These are phyloP conservation scores for Pandemis heparana DNA, from an alignment of 2,888 invertebrate genomes.

Conservation along the genomic window DNA sequence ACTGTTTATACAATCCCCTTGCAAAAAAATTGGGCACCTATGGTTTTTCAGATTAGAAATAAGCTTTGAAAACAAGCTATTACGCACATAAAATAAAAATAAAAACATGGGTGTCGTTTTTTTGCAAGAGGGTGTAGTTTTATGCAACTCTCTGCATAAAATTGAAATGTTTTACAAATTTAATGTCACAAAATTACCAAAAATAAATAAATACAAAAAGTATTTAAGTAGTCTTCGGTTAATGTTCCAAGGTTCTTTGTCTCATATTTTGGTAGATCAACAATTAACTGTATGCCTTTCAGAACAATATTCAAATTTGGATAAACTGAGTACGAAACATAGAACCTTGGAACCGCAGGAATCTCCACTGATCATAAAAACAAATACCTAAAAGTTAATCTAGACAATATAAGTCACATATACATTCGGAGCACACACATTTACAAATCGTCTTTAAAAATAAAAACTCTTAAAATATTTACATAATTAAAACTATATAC, in stretches of 20 bases:
- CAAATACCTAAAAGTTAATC: constrained; percentile 49
- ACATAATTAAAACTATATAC: constrained; percentile 61
- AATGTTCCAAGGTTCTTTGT: background rate
- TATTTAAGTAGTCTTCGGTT: constrained; percentile 9
- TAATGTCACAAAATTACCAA: background rate
- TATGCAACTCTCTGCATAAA: background rate
- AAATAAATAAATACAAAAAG: constrained; percentile 15
- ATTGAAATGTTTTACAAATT: background rate
- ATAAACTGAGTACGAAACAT: background rate
- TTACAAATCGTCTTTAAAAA: constrained; percentile 71
- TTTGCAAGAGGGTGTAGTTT: too few species aligned
- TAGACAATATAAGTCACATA: constrained; percentile 74
- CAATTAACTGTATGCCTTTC: background rate
- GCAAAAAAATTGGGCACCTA: too few species aligned
- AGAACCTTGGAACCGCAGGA: constrained; percentile 25
- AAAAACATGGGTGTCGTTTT: too few species aligned
- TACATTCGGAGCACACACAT: constrained; percentile 80
- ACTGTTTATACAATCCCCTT: too few species aligned
- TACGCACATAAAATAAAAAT: too few species aligned
- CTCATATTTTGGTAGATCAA: background rate
- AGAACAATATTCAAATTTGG: background rate
- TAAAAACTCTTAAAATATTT: constrained; percentile 60
- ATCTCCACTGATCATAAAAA: constrained; percentile 46
- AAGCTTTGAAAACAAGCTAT: too few species aligned
- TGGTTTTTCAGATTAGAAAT: too few species aligned